phyloP scores from a whole-genome alignment of 2,797 vertebrate genomes.

The Margarornis squamiger region DNA sequence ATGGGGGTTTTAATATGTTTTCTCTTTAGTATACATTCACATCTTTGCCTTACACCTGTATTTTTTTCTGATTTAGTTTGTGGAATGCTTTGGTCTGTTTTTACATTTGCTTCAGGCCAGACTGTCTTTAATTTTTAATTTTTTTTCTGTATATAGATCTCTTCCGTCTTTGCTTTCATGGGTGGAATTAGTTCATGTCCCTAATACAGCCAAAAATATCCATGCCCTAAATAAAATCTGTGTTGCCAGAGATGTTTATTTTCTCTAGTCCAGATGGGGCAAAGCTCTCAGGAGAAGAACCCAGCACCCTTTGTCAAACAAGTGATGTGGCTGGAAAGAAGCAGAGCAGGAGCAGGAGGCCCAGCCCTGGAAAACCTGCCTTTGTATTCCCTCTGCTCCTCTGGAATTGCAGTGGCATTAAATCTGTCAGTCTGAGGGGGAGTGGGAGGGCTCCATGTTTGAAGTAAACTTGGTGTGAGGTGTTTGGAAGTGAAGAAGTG shows the following conservation, averaged over 20 bases:
- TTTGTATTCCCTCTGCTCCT: neutral
- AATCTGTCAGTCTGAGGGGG: neutral
- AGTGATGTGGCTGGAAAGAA: neutral
- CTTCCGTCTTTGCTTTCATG: neutral
- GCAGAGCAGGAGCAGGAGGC: neutral
- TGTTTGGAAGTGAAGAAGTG: neutral
- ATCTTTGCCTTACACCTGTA: neutral
- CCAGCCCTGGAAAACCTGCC: neutral
- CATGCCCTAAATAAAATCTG: neutral
- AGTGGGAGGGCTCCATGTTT: neutral
- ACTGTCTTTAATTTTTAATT: neutral
- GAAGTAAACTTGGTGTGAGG: neutral
- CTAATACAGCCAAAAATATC: neutral
- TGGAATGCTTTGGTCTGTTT: neutral
- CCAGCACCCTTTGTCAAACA: neutral
- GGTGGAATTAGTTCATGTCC: neutral
- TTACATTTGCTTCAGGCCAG: neutral
- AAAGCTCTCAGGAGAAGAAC: neutral
- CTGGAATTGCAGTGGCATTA: neutral
- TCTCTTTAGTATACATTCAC: neutral
- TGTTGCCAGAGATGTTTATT: neutral
- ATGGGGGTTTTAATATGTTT: neutral
- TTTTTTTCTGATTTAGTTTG: neutral
- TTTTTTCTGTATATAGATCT: neutral
- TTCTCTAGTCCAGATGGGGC: neutral